Base-by-base conservation (phyloP, 2,888 invertebrate species). In the Stictocephala bisonia region DNA sequence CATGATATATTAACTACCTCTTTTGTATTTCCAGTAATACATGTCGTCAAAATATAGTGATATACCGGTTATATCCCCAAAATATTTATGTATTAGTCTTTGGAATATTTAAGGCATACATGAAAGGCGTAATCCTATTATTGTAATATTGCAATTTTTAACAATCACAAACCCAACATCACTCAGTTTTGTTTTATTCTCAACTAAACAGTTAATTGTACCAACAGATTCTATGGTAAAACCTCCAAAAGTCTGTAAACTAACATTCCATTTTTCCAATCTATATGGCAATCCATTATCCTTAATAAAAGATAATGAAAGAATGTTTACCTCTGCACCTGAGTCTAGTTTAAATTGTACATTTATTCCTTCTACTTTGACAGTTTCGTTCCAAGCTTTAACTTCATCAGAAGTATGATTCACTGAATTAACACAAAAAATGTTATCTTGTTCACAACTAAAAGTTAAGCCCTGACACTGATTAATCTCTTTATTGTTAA, bases 31-130 rank as follows among this genome's bases (percentile, higher is more conserved):
- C 29, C 31, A 70, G 50, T 53, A 51, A 67, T 68, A 53, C 51
- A 73, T 50, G 53, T 58, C 67, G 41, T 68, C 58, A 73, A 73
- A 73, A 56, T 56, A 53, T 44, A 72, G 29, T 51, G 66, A 67
- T n/a, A 51, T 24, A 50, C 18, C 66, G 6, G 31, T 50, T 9
- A 71, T 60, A 26, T 64, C 60, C n/a, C 60, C 58, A 41, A 41
- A 58, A 40, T 56, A 71, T 58, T 29, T 56, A 11, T n/a, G 18
- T 7, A 56, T 29, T n/a, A n/a, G 27, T 15, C 18, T 56, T 40
- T 70, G 50, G 31, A 70, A 70, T 31, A 58, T 31, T 31, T 56
- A 53, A 20, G 31, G 70, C 53, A 56, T 29, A 29, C 31, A 29
- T 15, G 56, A 2, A 1, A 29, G 31, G 3, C 56, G n/a, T 11